phyloP scores from a whole-genome alignment of 30 jellyfish, hydroid and myxozoan species.

The Clytia hemisphaerica region DNA sequence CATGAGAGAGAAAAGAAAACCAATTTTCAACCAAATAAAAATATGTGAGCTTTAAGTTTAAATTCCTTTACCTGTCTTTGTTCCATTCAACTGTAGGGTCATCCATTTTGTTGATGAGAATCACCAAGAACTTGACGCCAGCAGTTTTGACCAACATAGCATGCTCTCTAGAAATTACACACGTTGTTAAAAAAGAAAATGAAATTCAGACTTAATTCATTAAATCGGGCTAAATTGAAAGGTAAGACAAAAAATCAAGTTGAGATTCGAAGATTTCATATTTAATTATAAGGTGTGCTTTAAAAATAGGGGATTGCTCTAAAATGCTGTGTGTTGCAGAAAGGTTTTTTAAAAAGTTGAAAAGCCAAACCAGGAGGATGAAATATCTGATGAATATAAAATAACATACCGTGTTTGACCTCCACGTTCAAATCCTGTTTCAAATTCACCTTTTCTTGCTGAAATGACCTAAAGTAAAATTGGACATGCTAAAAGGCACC shows the following conservation, averaged over 20 bases:
- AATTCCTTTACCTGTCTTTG: constrained; percentile 65
- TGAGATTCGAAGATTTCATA: too few species aligned
- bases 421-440: constrained; percentile 99
- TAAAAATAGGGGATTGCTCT: too few species aligned
- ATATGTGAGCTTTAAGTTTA: too few species aligned
- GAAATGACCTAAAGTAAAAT: constrained; percentile 73
- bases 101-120: constrained; percentile 97
- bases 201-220: too few species aligned
- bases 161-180: constrained; percentile 77
- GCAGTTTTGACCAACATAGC: constrained; percentile 99
- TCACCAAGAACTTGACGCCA: constrained; percentile 85
- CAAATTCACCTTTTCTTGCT: constrained; percentile 99
- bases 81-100: constrained; percentile 98
- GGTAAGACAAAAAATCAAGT: too few species aligned
- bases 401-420: constrained; percentile 92
- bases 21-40: not conserved
- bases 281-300: too few species aligned
- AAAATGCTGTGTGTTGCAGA: too few species aligned
- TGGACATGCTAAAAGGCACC: not conserved
- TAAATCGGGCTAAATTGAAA: too few species aligned
- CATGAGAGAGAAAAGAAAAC: not conserved
- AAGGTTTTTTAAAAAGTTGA: too few species aligned
- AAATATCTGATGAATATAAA: too few species aligned
- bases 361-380: too few species aligned
- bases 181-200: too few species aligned